A percentile compares a stretch with the other conserved stretches of the same genome.
phyloP scores from a whole-genome alignment of 2,113 vertebrate species.

The Chionomys nivalis region DNA sequence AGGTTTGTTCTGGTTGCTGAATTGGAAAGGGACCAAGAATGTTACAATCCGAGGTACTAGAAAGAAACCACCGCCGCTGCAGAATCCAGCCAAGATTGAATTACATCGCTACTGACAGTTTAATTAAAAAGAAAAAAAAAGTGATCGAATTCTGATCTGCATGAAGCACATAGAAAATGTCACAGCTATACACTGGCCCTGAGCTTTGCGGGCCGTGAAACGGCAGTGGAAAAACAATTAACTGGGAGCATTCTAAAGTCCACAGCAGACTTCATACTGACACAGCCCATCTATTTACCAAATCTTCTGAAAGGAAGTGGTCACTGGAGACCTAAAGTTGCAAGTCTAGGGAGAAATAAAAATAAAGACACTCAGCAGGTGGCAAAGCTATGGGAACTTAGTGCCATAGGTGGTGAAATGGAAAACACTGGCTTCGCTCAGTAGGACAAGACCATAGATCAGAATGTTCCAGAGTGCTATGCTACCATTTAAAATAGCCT shows the following conservation, averaged over 20 bases:
- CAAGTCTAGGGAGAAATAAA: not conserved
- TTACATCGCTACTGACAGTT: not conserved
- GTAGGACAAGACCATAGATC: conserved; percentile 38
- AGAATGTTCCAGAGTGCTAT: conserved; percentile 49
- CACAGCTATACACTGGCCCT: not conserved
- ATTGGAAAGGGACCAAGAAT: not conserved
- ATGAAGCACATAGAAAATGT: conserved; percentile 1
- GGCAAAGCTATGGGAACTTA: not conserved
- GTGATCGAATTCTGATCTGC: not conserved
- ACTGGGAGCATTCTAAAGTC: not conserved
- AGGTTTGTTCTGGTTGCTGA: not conserved
- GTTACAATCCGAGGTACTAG: not conserved
- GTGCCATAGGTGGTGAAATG: not conserved
- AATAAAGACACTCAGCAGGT: conserved; percentile 15
- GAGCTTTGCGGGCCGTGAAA: not conserved
- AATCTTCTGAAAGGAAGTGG: conserved; percentile 4
- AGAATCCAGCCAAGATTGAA: too few relatives aligned
- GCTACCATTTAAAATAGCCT: conserved; percentile 49
- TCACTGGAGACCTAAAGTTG: not conserved
- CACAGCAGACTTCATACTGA: not conserved
- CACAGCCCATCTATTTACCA: conserved; percentile 20
- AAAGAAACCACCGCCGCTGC: not conserved
- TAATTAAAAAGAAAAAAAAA: not conserved
- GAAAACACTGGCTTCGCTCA: conserved; percentile 32
- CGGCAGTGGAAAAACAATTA: not conserved